A percentile compares a stretch with the other conserved stretches of the same genome.
These are phyloP conservation scores for Elgonia sp. DNA, from an alignment of 2,888 invertebrate genomes.

Conservation along the genomic window DNA sequence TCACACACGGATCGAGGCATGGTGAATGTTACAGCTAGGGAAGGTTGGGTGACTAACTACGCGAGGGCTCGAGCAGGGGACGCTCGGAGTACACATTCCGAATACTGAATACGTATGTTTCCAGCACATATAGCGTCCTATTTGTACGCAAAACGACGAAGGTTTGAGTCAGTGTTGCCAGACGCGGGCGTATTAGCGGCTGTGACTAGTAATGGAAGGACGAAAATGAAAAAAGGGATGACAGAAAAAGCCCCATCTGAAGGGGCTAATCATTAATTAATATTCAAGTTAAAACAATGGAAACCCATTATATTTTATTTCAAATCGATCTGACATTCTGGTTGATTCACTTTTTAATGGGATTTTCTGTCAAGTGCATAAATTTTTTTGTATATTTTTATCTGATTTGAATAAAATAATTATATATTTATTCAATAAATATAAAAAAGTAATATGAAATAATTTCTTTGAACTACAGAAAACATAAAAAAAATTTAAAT, in stretches of 20 bases:
- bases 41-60: slow-evolving; percentile 83
- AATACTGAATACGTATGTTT: slow-evolving; percentile 80
- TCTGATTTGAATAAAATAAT: no score
- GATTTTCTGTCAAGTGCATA: neutral
- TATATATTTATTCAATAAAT: no score
- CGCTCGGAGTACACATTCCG: slow-evolving; percentile 79
- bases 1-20: slow-evolving; percentile 70
- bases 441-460: no score
- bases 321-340: neutral
- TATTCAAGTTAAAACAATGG: slow-evolving; percentile 65
- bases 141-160: slow-evolving; percentile 66
- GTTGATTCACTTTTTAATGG: slow-evolving; percentile 18
- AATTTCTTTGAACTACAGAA: no score
- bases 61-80: slow-evolving; percentile 78
- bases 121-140: slow-evolving; percentile 65
- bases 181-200: slow-evolving; percentile 56
- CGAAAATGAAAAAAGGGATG: slow-evolving; percentile 66
- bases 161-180: slow-evolving; percentile 59
- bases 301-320: slow-evolving; percentile 51
- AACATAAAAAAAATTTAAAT: no score
- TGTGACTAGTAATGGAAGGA: slow-evolving; percentile 67
- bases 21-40: slow-evolving; percentile 81
- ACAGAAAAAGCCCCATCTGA: slow-evolving; percentile 54
- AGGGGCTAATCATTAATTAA: slow-evolving; percentile 73
- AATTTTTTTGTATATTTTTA: no score